Evolutionary conservation across 2,888 invertebrate species (phyloP).

Genomic region (Mamestra brassicae): DNA sequence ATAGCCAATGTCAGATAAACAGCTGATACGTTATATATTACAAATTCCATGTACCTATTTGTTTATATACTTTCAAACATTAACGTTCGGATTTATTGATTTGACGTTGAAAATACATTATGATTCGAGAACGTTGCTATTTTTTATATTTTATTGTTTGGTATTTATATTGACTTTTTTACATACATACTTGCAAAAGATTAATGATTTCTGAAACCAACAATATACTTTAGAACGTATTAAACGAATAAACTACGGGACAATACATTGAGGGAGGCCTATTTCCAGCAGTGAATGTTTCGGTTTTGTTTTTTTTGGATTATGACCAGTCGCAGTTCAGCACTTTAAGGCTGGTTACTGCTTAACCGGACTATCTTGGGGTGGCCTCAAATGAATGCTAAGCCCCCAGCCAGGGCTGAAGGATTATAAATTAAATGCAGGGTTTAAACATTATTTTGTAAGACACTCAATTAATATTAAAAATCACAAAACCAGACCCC

Average conservation of each 20-base stretch:
- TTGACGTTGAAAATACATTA: neutral
- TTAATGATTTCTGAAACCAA: neutral
- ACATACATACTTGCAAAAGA: neutral
- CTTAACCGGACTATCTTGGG: no score
- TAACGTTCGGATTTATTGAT: neutral
- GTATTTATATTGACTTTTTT: neutral
- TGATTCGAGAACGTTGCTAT: neutral
- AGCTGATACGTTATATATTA: slow-evolving; percentile 30
- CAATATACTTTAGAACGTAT: neutral
- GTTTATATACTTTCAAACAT: slow-evolving; percentile 6
- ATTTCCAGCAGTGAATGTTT: neutral
- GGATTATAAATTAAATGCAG: no score
- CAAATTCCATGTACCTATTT: slow-evolving; percentile 14
- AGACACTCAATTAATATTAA: neutral
- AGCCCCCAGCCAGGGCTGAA: no score
- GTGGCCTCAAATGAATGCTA: no score
- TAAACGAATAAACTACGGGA: neutral
- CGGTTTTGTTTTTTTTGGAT: no score
- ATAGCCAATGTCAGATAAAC: slow-evolving; percentile 30
- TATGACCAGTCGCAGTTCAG: no score
- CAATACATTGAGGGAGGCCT: neutral
- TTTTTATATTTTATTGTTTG: neutral
- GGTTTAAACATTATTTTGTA: no score
- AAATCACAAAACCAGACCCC: neutral
- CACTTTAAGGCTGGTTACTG: no score